Conservation (phyloP, 2,888 invertebrate species). For the Caenorhabditis becei region DNA sequence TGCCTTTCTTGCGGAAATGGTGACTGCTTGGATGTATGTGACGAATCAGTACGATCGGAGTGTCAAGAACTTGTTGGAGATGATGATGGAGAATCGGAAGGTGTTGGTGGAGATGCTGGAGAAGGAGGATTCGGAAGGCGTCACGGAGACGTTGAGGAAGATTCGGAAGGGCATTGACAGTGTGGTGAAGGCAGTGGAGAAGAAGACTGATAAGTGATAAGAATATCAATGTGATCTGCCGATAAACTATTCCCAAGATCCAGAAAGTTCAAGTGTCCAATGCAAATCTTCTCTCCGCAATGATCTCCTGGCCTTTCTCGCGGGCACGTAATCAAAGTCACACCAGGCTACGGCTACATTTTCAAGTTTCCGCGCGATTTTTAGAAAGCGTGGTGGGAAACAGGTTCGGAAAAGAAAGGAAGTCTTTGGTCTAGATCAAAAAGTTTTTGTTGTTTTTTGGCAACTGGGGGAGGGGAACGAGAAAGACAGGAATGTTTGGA, state of each 20-base stretch:
- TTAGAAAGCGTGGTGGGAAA: too few relatives aligned
- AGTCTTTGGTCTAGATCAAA: too few relatives aligned
- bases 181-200: slow-evolving; percentile 19
- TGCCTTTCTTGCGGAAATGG: slow-evolving; percentile 34
- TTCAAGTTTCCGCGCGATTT: too few relatives aligned
- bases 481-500: too few relatives aligned
- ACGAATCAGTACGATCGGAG: slow-evolving; percentile 23
- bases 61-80: slow-evolving; percentile 18
- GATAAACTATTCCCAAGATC: too few relatives aligned
- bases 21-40: slow-evolving; percentile 43
- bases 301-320: not conserved
- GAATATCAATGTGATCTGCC: not conserved
- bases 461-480: too few relatives aligned
- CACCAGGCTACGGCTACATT: too few relatives aligned
- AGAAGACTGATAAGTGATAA: not conserved
- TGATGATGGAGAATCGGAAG: slow-evolving; percentile 34
- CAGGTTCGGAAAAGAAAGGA: too few relatives aligned
- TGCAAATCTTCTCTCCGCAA: not conserved
- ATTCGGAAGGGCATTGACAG: slow-evolving; percentile 6
- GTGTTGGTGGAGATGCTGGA: slow-evolving; percentile 4
- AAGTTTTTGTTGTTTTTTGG: too few relatives aligned
- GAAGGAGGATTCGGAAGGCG: slow-evolving; percentile 13
- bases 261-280: not conserved
- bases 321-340: too few relatives aligned
- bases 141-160: slow-evolving; percentile 7